Evolutionary conservation across 2,113 vertebrate genomes (phyloP), one percentile per base, ranked within the genome.

Genomic region (Arvicanthis niloticus): DNA sequence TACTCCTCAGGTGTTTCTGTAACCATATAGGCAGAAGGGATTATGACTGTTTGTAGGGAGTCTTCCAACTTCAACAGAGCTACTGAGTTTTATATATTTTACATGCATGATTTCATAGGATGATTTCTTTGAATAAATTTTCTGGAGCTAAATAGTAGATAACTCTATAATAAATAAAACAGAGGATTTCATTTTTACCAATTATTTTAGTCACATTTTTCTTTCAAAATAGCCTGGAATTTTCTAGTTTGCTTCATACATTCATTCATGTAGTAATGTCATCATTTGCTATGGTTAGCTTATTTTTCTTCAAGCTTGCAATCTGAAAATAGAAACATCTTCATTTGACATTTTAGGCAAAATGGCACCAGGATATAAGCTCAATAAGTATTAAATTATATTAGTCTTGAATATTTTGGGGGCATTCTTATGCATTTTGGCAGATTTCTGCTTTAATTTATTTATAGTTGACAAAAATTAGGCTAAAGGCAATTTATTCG

Each of bases 151-250:
- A 91, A 17, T 24, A 67, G 56, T 85, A 84, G 7, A 76, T 94
- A 80, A n/a, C 0, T 3, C 58, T 65, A 7, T 73, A 40, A 70
- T 73, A 80, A 93, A 65, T 87, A 87, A 91, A 91, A 91, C 29
- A 53, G 31, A 94, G 42, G 5, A 42, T 42, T 51, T 89, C 4
- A 13, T 93, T 86, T 93, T 86, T 77, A 75, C 51, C n/a, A 88
- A 7, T 91, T 42, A 17, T 60, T 62, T 26, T 29, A 51, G 60
- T 78, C 7, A 85, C 24, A 88, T 45, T 96, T 91, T 95, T n/a
- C 60, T 95, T 75, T 24, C 87, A 84, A 96, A 92, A 68, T 3
- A 65, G 87, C 3, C 31, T 51, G 29, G 93, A 91, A 91, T 92
- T 95, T 97, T 42, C 73, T 87, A 58, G 68, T 94, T 10, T 5